These are phyloP conservation scores for Myiothlypis coronata DNA, from an alignment of 2,797 vertebrate species.

Conservation along the genomic window DNA sequence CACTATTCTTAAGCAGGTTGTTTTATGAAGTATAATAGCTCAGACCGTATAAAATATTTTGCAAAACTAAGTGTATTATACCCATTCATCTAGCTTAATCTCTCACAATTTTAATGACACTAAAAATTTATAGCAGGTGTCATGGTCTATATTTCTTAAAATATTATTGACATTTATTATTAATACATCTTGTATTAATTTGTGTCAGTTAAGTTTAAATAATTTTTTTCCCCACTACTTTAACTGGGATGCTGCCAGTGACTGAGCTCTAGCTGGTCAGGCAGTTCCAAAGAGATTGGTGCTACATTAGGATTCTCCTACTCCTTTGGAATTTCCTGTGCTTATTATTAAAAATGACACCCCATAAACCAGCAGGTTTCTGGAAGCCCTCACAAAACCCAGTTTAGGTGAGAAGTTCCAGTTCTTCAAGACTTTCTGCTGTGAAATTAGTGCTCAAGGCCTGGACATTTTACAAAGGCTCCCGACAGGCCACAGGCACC, in stretches of 20 bases:
- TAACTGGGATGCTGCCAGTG: neutral
- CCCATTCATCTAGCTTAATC: neutral
- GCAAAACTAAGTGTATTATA: neutral
- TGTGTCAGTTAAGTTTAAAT: neutral
- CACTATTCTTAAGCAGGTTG: neutral
- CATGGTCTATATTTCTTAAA: neutral
- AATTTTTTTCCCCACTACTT: neutral
- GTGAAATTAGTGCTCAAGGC: neutral
- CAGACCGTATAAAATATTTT: neutral
- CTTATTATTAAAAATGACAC: conserved; percentile 10
- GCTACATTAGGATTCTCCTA: neutral
- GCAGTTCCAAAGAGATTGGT: neutral
- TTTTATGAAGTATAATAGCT: neutral
- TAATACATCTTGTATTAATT: neutral
- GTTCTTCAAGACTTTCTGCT: neutral
- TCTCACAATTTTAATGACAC: neutral
- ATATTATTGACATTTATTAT: neutral
- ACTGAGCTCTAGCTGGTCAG: neutral
- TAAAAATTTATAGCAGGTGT: neutral
- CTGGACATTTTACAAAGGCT: neutral
- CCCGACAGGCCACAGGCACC: neutral
- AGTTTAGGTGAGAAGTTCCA: neutral
- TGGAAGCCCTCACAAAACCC: neutral
- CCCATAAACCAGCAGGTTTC: conserved; percentile 16
- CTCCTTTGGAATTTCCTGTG: neutral